Evolutionary conservation across 2,888 invertebrate species (phyloP).

Genomic region (Biston stratarius): DNA sequence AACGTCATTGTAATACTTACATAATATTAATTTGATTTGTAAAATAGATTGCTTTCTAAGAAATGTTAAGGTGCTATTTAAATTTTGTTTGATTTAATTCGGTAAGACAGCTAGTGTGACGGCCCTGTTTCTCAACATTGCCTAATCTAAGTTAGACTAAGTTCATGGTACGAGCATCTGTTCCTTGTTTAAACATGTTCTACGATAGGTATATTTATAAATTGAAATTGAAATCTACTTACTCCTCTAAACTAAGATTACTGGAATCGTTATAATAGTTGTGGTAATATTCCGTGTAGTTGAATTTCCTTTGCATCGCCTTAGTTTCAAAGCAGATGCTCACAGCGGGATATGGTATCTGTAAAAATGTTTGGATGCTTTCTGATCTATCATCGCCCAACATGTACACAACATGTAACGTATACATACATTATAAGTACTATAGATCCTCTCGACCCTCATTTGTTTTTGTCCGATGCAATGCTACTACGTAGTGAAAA

Average conservation of each 20-base stretch:
- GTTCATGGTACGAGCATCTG: too few species aligned
- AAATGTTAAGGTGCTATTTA: too few species aligned
- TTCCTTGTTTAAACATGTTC: too few species aligned
- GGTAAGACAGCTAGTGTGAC: too few species aligned
- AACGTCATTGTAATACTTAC: too few species aligned
- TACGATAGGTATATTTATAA: too few species aligned
- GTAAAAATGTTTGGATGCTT: conserved; percentile 39
- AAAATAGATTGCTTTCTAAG: too few species aligned
- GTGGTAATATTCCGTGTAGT: conserved; percentile 87
- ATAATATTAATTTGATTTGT: too few species aligned
- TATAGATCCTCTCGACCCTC: neutral
- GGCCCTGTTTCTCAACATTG: too few species aligned
- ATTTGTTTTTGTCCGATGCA: neutral
- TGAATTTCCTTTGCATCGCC: conserved; percentile 87
- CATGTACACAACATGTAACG: too few species aligned
- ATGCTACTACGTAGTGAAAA: neutral
- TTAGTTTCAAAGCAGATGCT: conserved; percentile 90
- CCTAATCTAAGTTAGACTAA: too few species aligned
- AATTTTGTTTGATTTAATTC: too few species aligned
- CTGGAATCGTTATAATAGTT: conserved; percentile 56
- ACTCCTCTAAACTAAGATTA: conserved; percentile 84
- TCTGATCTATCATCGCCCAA: neutral
- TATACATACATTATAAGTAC: neutral
- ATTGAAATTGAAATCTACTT: conserved; percentile 57
- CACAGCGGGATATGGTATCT: conserved; percentile 89